phyloP scores from a whole-genome alignment of 1,140 invertebrate species.

The Zaprionus ornatus region DNA sequence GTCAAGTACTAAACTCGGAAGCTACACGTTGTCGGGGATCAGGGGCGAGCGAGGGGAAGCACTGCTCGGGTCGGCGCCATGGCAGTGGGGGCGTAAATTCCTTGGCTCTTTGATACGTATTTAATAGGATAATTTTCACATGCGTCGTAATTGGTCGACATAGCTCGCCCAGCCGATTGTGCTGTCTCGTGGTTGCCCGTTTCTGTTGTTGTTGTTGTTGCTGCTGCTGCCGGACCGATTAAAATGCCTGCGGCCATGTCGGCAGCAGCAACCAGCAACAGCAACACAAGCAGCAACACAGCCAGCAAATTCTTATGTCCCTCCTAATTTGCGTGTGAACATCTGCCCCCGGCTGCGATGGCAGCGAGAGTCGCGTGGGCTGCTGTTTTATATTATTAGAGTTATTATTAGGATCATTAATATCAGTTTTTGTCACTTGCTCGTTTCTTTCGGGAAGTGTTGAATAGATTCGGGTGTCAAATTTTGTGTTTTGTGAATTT shows the following conservation, averaged over 20 bases:
- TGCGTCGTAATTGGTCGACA: constrained; percentile 74
- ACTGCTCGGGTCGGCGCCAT: constrained; percentile 11
- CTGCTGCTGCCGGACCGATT: constrained; percentile 38
- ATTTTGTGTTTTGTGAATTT: constrained; percentile 64
- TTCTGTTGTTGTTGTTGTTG: constrained; percentile 3
- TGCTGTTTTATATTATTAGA: constrained; percentile 80
- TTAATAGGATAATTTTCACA: constrained; percentile 84
- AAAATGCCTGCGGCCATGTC: constrained; percentile 53
- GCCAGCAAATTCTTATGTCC: constrained; percentile 75
- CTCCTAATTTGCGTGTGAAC: constrained; percentile 83
- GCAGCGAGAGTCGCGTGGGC: constrained; percentile 44
- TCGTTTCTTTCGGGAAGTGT: constrained; percentile 46
- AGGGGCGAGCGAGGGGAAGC: not conserved
- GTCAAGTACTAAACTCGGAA: constrained; percentile 79
- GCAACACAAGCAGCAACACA: too few species aligned
- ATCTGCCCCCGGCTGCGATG: constrained; percentile 36
- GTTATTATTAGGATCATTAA: constrained; percentile 81
- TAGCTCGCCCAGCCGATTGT: constrained; percentile 30
- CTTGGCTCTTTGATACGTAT: constrained; percentile 69
- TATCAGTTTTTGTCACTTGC: constrained; percentile 73
- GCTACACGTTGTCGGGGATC: constrained; percentile 3
- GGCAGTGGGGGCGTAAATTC: constrained; percentile 31
- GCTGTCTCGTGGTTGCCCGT: not conserved
- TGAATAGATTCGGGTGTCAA: constrained; percentile 67
- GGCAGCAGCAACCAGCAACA: constrained; percentile 20